phyloP scores from a whole-genome alignment of 2,113 vertebrate species.

The Austrofundulus limnaeus region DNA sequence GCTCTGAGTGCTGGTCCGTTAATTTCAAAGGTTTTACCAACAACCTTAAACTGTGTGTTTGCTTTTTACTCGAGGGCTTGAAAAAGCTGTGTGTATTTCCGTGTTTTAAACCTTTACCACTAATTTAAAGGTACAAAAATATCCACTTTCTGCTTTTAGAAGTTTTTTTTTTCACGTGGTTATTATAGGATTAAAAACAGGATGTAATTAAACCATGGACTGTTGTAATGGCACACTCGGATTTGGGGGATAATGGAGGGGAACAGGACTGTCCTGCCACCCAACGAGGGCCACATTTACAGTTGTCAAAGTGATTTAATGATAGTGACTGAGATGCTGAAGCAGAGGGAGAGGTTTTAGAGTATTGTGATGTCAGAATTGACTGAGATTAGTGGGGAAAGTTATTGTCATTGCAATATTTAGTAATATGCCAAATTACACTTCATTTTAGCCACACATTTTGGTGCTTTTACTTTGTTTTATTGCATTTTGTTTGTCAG shows the following conservation, averaged over 20 bases:
- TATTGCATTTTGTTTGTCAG: too few species aligned
- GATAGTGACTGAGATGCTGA: too few species aligned
- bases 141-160: slow-evolving; percentile 26
- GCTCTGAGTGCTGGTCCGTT: neutral
- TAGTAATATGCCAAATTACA: too few species aligned
- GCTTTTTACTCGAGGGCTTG: slow-evolving; percentile 26
- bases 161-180: slow-evolving; percentile 7
- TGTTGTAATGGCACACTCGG: neutral
- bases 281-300: neutral
- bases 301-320: neutral
- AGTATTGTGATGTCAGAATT: too few species aligned
- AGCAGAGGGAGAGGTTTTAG: too few species aligned
- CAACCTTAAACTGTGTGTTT: slow-evolving; percentile 11
- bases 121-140: slow-evolving; percentile 40
- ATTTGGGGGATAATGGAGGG: slow-evolving; percentile 5
- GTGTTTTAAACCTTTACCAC: slow-evolving; percentile 26
- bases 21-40: neutral
- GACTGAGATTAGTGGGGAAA: too few species aligned
- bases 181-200: slow-evolving; percentile 23
- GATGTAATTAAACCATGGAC: slow-evolving; percentile 30
- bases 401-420: too few species aligned
- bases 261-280: neutral
- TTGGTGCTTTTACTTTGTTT: too few species aligned
- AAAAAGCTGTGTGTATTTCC: slow-evolving; percentile 23
- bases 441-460: too few species aligned